Evolutionary conservation across 2,888 invertebrate species (phyloP).

Genomic region (Microctonus brassicae): DNA sequence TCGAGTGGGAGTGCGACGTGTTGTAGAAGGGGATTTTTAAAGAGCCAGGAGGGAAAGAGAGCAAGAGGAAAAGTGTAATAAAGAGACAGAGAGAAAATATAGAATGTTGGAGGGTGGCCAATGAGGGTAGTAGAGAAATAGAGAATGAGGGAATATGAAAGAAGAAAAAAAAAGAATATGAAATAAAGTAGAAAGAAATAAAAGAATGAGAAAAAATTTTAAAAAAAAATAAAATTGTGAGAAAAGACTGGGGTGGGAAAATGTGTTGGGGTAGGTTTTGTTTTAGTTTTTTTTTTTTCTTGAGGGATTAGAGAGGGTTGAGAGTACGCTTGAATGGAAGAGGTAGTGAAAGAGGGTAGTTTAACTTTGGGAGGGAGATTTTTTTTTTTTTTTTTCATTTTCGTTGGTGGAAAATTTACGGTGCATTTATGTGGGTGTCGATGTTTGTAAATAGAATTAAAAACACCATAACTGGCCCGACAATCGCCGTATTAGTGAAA

Average conservation of each 20-base stretch:
- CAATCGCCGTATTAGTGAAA: too few species aligned
- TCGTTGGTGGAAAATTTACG: too few species aligned
- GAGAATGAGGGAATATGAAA: neutral
- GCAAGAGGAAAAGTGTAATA: constrained; percentile 7
- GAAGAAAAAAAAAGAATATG: neutral
- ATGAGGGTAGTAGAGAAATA: constrained; percentile 4
- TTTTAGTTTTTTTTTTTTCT: constrained; percentile 15
- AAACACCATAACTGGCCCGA: too few species aligned
- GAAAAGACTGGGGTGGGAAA: constrained; percentile 22
- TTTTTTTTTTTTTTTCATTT: neutral
- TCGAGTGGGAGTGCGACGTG: neutral
- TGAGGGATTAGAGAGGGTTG: constrained; percentile 36
- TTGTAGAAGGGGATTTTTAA: neutral
- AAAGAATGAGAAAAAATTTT: neutral
- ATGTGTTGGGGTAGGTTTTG: constrained; percentile 43
- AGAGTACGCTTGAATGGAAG: constrained; percentile 38
- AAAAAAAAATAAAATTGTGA: neutral
- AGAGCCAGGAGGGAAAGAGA: neutral
- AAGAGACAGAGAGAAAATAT: constrained; percentile 7
- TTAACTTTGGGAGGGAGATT: constrained; percentile 37
- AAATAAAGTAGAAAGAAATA: too few species aligned
- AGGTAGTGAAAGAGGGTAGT: constrained; percentile 23
- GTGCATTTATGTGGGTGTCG: too few species aligned
- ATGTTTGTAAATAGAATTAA: too few species aligned
- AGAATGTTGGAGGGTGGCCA: constrained; percentile 33